Conservation (phyloP, 1,140 invertebrate genomes). For the Platorchestia sp. region DNA sequence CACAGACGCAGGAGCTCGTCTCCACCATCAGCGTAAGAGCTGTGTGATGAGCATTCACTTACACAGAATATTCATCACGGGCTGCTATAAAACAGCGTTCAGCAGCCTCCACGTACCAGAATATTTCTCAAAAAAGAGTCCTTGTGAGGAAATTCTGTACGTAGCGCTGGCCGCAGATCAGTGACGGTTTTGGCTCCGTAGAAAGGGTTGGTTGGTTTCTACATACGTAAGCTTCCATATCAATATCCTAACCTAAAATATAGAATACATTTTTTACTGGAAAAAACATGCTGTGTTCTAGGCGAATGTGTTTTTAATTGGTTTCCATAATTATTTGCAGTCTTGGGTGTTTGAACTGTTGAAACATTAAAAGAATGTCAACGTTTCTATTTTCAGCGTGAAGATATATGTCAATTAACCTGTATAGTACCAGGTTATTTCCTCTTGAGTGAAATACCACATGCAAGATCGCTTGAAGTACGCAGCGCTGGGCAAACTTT, state of each 20-base stretch:
- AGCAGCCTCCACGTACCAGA: background rate
- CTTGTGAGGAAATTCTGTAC: background rate
- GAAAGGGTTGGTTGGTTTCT: background rate
- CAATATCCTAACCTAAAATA: background rate
- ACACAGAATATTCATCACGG: constrained; percentile 13
- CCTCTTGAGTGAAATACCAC: no score
- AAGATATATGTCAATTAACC: no score
- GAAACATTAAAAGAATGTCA: no score
- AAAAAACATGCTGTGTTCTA: background rate
- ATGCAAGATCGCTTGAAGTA: no score
- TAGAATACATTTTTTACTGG: background rate
- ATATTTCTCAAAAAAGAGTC: background rate
- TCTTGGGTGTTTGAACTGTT: background rate
- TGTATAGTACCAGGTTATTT: no score
- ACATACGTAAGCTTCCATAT: background rate
- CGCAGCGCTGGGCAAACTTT: no score
- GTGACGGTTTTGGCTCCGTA: background rate
- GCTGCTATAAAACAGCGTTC: background rate
- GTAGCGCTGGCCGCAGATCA: background rate
- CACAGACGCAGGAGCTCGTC: background rate
- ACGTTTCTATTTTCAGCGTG: no score
- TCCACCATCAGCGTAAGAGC: background rate
- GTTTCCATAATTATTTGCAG: background rate
- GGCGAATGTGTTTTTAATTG: background rate
- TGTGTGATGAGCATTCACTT: constrained; percentile 8